Conservation (phyloP, 1,140 invertebrate genomes). For the Pseudobourletiella spinata region DNA sequence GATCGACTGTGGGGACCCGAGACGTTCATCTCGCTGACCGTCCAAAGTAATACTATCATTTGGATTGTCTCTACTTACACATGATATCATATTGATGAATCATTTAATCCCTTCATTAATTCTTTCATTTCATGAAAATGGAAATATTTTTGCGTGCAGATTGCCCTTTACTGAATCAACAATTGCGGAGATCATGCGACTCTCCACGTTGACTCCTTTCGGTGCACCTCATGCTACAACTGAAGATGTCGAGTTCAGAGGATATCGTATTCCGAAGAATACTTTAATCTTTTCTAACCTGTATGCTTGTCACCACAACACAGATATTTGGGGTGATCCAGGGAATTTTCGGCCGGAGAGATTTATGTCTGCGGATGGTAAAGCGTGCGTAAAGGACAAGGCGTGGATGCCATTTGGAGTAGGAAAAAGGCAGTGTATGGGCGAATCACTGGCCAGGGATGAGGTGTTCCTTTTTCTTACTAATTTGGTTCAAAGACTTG, state of each 20-base stretch:
- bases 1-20: too few species aligned
- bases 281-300: conserved; percentile 38
- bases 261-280: conserved; percentile 40
- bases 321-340: conserved; percentile 11
- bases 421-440: conserved; percentile 25
- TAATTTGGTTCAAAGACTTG: conserved; percentile 34
- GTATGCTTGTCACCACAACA: conserved; percentile 6
- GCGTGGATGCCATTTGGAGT: conserved; percentile 11
- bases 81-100: too few species aligned
- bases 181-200: conserved; percentile 16
- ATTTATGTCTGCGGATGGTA: conserved; percentile 34
- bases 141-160: too few species aligned
- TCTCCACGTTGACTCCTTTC: conserved; percentile 18
- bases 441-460: conserved; percentile 38
- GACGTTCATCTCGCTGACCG: too few species aligned
- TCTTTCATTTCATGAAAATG: too few species aligned
- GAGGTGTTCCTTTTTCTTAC: conserved; percentile 37
- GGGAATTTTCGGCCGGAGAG: conserved; percentile 20
- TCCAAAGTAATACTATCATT: too few species aligned
- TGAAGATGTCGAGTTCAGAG: conserved; percentile 35
- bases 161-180: conserved; percentile 21
- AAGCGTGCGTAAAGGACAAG: background rate
- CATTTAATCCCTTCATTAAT: too few species aligned
- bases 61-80: too few species aligned
- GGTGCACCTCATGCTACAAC: conserved; percentile 11